A percentile compares a stretch with the other conserved stretches of the same genome.
phyloP scores from a whole-genome alignment of 2,797 vertebrate genomes.

The Leucoraja ocellata region DNA sequence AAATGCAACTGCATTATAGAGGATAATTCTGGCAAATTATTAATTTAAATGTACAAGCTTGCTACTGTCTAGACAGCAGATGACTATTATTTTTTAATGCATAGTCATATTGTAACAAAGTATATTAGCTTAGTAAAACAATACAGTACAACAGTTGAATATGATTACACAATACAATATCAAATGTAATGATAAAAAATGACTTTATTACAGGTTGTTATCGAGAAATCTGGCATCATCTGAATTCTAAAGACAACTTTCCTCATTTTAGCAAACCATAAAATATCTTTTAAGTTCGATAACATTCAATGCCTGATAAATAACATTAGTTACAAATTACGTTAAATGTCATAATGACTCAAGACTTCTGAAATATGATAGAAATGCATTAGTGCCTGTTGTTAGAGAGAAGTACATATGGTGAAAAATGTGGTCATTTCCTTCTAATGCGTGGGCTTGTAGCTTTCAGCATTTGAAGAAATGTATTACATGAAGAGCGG shows the following conservation, averaged over 20 bases:
- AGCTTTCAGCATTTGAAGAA: constrained; percentile 37
- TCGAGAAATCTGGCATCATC: neutral
- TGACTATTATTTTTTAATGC: constrained; percentile 57
- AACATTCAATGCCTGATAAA: neutral
- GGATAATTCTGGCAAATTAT: constrained; percentile 66
- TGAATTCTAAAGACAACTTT: neutral
- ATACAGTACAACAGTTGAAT: constrained; percentile 57
- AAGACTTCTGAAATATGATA: constrained; percentile 34
- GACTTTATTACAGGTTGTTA: neutral
- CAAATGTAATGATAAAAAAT: neutral
- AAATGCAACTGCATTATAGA: constrained; percentile 67
- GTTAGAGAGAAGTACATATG: constrained; percentile 4
- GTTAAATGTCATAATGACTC: constrained; percentile 4
- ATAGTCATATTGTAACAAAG: constrained; percentile 60
- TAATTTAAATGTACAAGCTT: constrained; percentile 65
- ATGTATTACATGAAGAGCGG: constrained; percentile 33
- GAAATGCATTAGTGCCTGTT: constrained; percentile 7
- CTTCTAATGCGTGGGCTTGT: constrained; percentile 23
- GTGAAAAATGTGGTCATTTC: constrained; percentile 30
- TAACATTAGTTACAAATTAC: constrained; percentile 35
- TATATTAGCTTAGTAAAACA: constrained; percentile 57
- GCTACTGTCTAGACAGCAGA: constrained; percentile 66
- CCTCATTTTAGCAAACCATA: neutral
- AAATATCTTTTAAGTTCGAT: neutral
- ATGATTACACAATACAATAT: constrained; percentile 55